A percentile compares a stretch with the other conserved stretches of the same genome.
Conservation (phyloP, 2,113 vertebrate genomes). For the Microcebus murinus region DNA sequence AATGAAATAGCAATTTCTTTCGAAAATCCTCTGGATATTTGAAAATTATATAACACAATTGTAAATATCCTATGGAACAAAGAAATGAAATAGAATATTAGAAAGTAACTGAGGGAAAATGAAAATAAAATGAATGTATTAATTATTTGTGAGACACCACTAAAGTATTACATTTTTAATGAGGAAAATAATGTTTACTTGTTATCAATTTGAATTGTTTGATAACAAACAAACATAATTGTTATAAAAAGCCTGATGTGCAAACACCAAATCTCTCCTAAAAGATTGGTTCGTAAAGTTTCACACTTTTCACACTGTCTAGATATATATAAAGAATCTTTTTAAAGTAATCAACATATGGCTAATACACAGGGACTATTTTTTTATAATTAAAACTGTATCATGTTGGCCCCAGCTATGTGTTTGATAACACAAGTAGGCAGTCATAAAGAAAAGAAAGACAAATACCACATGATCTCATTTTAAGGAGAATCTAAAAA, state of each 20-base stretch:
- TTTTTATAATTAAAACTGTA: background rate
- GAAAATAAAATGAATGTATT: accelerated
- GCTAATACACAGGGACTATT: no score
- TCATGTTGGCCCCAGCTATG: background rate
- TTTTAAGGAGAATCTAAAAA: background rate
- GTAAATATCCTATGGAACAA: background rate
- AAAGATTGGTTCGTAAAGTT: background rate
- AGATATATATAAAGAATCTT: background rate
- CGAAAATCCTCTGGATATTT: background rate
- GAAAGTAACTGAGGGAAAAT: background rate
- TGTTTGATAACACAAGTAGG: background rate
- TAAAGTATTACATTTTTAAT: background rate
- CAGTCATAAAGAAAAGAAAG: background rate
- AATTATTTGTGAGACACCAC: background rate
- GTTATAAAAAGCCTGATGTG: background rate
- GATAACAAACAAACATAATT: background rate
- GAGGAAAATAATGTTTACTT: background rate
- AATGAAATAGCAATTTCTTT: background rate
- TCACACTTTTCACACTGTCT: background rate
- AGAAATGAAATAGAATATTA: background rate
- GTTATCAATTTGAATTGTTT: background rate
- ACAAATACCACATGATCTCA: background rate
- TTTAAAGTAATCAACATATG: no score
- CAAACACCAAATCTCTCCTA: background rate
- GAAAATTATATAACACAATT: background rate